Evolutionary conservation across 2,113 vertebrate species (phyloP).

Genomic region (Paedocypris sp.): DNA sequence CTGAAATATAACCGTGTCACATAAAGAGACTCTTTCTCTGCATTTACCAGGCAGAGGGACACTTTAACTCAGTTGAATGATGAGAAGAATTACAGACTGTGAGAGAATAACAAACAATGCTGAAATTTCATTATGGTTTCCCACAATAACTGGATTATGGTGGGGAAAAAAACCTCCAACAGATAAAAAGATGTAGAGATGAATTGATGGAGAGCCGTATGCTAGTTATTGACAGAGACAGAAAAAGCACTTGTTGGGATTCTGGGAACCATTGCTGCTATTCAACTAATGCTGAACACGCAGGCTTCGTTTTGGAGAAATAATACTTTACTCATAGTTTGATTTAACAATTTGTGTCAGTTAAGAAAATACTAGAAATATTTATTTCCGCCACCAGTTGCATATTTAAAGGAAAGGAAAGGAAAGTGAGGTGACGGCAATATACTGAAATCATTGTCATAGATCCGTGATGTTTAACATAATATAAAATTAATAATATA

Average conservation of each 20-base stretch:
- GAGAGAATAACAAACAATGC: slow-evolving; percentile 60
- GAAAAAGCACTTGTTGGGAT: slow-evolving; percentile 27
- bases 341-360: too few species aligned
- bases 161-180: slow-evolving; percentile 47
- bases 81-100: slow-evolving; percentile 45
- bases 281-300: slow-evolving; percentile 18
- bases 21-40: slow-evolving; percentile 46
- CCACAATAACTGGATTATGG: slow-evolving; percentile 52
- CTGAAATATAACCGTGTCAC: slow-evolving; percentile 43
- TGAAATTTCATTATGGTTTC: slow-evolving; percentile 57
- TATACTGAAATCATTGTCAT: too few species aligned
- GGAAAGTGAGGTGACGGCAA: too few species aligned
- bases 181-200: slow-evolving; percentile 58
- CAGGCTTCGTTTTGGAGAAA: background rate
- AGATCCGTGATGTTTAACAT: too few species aligned
- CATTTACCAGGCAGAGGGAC: slow-evolving; percentile 22
- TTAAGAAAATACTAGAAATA: too few species aligned
- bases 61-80: slow-evolving; percentile 45
- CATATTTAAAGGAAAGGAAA: too few species aligned
- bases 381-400: too few species aligned
- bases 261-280: slow-evolving; percentile 19
- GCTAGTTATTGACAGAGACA: slow-evolving; percentile 36
- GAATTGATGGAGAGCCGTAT: slow-evolving; percentile 51
- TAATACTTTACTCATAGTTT: too few species aligned
- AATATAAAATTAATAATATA: too few species aligned